Base-by-base conservation (phyloP, 2,113 vertebrate genomes). In the Bufo gargarizans region DNA sequence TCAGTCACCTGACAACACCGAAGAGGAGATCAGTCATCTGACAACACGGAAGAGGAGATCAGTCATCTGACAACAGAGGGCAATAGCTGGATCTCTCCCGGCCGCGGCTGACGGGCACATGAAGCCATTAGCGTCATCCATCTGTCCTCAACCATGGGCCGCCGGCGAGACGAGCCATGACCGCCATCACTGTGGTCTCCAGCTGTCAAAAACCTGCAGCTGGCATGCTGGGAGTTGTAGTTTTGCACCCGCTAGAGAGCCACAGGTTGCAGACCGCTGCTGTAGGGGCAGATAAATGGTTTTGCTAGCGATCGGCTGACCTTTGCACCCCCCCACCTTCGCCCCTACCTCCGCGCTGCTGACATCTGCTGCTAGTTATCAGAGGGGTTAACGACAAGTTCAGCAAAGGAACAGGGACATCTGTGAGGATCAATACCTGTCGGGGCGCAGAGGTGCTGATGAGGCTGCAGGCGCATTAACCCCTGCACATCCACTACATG, bases 401-500 rank as follows among this genome's bases (percentile, higher is more conserved):
- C 86, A 59, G 50, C n/a, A 16, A 45, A 47, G 71, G 43, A 74
- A 7, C 71, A 43, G 49, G 33, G 65, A 87, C 86, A 87, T 87
- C 65, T 87, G 86, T 59, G 65, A 8, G 16, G 86, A 82, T 82
- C 86, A 88, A 88, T 88, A 88, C 65, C 65, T 61, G 78, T 88
- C 78, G 72, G 77, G 59, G 49, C 53, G 50, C 84, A 55, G 76
- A 87, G 86, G 86, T 80, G 77, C 86, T 55, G 67, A 82, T 22
- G 71, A 82, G 33, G 33, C 33, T 33, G 53, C 45, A 49, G 13
- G 7, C 2, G 20, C 2, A 19, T 61, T 65, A 82, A 65, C 81
- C 63, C 61, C 9, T 65, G 10, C 61, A 14, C 45, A 6, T 7
- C 61, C 59, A 53, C 19, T 2, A 69, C 12, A 10, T 49, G 59